Base-by-base conservation (phyloP, 2,113 vertebrate species). In the Accipiter cooperii region DNA sequence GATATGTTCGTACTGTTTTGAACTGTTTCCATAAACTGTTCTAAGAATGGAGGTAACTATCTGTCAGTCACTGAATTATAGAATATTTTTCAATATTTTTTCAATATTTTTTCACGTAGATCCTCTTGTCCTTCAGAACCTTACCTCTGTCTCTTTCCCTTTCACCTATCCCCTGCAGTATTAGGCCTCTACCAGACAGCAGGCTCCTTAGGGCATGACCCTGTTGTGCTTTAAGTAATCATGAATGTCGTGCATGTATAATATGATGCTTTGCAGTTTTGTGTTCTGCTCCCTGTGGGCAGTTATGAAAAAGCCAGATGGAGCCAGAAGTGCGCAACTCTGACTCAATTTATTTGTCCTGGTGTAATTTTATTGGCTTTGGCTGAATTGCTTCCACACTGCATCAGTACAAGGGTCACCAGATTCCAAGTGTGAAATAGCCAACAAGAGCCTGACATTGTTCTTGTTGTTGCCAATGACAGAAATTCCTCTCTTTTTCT, bases 201-300 rank as follows among this genome's bases (percentile, higher is more conserved):
- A 75, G 16, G 21, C 24, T 70, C 76, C 76, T 52, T 40, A 54
- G 22, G 80, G 40, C 70, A 70, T 20, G 21, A 64, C 60, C 70
- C 33, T n/a, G 17, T 76, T 70, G 18, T 66, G 46, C 31, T 89
- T 81, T 81, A 54, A 63, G 17, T 86, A 54, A 58, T 79, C n/a
- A 34, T 0, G 0, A 47, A 46, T 75, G 33, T 57, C 17, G 11
- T 5, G 16, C 5, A 4, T 47, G 6, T 57, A 42, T 89, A 66
- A 70, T 49, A 21, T 4, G 29, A 44, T 60, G 26, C 58, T 84
- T 77, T 51, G 40, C 47, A 74, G 36, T 82, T 89, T 63, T 84
- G 22, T 60, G 44, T 63, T 94, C 68, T 95, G n/a, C 46, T 95
- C 42, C 51, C 51, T 78, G 26, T 66, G 75, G 79, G 46, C 64